Conservation (phyloP, 2,888 invertebrate species). For the Psylliodes chrysocephalus region DNA sequence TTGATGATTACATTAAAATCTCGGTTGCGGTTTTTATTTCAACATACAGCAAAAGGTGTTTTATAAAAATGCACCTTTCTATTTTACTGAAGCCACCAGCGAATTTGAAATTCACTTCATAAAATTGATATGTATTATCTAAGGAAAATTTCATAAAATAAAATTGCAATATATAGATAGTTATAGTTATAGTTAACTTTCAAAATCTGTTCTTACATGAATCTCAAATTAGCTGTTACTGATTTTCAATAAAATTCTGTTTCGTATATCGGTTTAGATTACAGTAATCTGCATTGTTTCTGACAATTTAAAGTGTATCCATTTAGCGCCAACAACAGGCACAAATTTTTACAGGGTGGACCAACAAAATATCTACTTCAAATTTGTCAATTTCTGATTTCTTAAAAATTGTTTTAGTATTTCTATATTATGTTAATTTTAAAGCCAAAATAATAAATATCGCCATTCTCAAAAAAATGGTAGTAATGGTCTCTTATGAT, state of each 20-base stretch:
- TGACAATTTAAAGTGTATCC: background rate
- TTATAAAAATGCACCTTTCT: constrained; percentile 18
- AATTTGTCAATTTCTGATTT: too few relatives aligned
- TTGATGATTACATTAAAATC: background rate
- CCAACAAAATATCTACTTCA: too few relatives aligned
- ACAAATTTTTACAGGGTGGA: constrained; percentile 1
- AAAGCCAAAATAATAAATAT: too few relatives aligned
- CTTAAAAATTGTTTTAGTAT: too few relatives aligned
- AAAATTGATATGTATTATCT: constrained; percentile 21
- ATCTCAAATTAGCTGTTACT: constrained; percentile 11
- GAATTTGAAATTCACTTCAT: constrained; percentile 13
- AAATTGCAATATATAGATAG: constrained; percentile 25
- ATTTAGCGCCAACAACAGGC: constrained; percentile 8
- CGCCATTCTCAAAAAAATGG: too few relatives aligned
- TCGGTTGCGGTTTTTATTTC: background rate
- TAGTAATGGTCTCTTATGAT: too few relatives aligned
- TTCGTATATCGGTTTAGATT: constrained; percentile 20
- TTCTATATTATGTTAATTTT: too few relatives aligned
- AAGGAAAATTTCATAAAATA: constrained; percentile 26
- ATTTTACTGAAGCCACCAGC: background rate
- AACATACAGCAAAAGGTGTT: background rate
- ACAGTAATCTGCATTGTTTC: constrained; percentile 8
- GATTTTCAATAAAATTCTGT: constrained; percentile 13
- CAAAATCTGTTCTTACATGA: constrained; percentile 24
- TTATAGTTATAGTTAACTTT: constrained; percentile 25